Evolutionary conservation across 2,888 invertebrate species (phyloP).

Genomic region (Diarsia brunnea): DNA sequence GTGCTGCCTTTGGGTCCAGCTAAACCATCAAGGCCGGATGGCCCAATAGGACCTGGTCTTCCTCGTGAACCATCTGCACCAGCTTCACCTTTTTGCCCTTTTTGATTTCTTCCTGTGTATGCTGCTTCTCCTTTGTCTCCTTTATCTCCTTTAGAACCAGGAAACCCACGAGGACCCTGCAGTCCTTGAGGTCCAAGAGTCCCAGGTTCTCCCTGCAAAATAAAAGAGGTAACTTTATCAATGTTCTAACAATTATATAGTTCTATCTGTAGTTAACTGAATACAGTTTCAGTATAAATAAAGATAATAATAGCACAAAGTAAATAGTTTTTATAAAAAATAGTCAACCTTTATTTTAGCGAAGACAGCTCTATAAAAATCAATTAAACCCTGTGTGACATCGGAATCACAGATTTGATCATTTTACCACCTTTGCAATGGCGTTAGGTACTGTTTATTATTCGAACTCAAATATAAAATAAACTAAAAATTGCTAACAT

Average conservation of each 20-base stretch:
- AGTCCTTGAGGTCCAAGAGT: constrained; percentile 92
- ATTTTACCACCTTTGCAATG: neutral
- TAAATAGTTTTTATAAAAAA: neutral
- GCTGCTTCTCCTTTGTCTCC: constrained; percentile 96
- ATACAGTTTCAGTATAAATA: neutral
- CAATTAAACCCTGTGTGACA: neutral
- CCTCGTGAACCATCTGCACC: constrained; percentile 94
- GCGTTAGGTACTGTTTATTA: neutral
- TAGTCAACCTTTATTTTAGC: neutral
- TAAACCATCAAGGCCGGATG: constrained; percentile 91
- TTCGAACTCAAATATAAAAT: neutral
- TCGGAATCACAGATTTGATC: neutral
- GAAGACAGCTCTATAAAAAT: neutral
- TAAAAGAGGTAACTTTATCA: neutral
- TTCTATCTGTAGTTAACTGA: neutral
- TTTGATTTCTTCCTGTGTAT: constrained; percentile 92
- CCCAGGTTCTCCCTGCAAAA: constrained; percentile 93
- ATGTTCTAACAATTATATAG: neutral
- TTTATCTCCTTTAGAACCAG: constrained; percentile 92
- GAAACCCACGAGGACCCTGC: constrained; percentile 94
- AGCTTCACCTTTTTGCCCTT: constrained; percentile 97
- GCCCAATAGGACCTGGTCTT: constrained; percentile 92
- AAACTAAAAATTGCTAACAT: neutral
- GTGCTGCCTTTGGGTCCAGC: constrained; percentile 91
- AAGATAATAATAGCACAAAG: neutral